Conservation (phyloP, 2,113 vertebrate genomes). For the Bufo bufo region DNA sequence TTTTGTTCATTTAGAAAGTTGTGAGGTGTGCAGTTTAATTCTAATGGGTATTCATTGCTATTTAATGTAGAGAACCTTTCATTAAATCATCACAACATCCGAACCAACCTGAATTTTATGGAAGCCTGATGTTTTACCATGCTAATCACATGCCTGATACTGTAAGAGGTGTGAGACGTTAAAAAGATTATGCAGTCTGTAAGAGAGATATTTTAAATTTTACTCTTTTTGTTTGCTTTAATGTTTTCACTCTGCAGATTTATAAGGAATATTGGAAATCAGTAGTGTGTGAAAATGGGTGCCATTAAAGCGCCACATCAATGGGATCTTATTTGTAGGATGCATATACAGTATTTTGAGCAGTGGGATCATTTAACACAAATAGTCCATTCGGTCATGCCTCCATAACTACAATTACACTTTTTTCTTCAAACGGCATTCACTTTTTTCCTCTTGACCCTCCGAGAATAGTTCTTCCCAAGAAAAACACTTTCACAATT, state of each 20-base stretch:
- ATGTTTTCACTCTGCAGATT: constrained; percentile 7
- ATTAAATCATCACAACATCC: too few relatives aligned
- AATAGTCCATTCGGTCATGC: constrained; percentile 50
- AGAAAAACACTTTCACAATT: constrained; percentile 1
- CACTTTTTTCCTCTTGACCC: constrained; percentile 37
- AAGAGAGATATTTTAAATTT: neutral
- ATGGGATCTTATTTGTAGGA: constrained; percentile 34
- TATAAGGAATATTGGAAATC: constrained; percentile 44
- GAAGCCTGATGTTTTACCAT: too few relatives aligned
- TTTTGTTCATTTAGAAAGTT: too few relatives aligned
- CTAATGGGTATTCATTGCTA: too few relatives aligned
- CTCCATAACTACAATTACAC: constrained; percentile 41
- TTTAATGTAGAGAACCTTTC: too few relatives aligned
- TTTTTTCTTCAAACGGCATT: constrained; percentile 21
- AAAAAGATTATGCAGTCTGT: neutral
- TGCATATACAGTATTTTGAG: constrained; percentile 15
- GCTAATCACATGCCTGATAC: too few relatives aligned
- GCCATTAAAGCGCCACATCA: constrained; percentile 40
- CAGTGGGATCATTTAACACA: constrained; percentile 50
- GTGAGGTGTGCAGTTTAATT: too few relatives aligned
- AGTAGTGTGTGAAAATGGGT: constrained; percentile 22
- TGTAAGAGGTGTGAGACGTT: neutral
- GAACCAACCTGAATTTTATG: too few relatives aligned
- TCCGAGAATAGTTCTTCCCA: constrained; percentile 20
- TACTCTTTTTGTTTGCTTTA: neutral